Evolutionary conservation across 2,888 invertebrate species (phyloP), one percentile per base, ranked within the genome.

Genomic region (Phengaris alcon): DNA sequence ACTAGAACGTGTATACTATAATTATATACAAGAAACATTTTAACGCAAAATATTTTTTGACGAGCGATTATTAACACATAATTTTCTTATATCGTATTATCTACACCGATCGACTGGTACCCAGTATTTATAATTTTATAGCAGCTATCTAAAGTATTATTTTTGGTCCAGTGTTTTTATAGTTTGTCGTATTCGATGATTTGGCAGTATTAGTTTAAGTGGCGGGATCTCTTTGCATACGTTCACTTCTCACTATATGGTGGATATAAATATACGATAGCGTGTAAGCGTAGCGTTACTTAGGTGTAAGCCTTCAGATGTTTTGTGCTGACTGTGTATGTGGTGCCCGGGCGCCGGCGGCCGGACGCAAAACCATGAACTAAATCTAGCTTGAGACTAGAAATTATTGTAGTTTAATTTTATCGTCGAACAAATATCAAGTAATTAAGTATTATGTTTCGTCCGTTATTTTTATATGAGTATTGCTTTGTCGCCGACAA

Each of bases 191-290:
- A 70, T 70, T 72, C 64, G 52, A 88, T 88, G 87, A 87, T 88
- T 90, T 86, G 89, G 85, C 92, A 91, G 93, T 93, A 93, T 93
- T 92, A 91, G 83, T 88, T 84, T 80, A 85, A 87, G 86, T 84
- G 89, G 85, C 87, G 85, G 84, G 91, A 91, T 91, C 91, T 91
- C 91, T 83, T 87, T 86, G 81, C 86, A 82, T 85, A 84, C 82
- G 86, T 90, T 91, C 87, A 87, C 85, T 88, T 86, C 82, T 84
- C 84, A 88, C 85, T 88, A 79, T 88, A 87, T 85, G 89, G 89
- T 91, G 91, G 90, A 87, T 91, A 92, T 91, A 90, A 88, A 88
- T 90, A 91, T 93, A 93, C 91, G 91, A 91, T 93, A 92, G 88
- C 77, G 59, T 84, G 79, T 92, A 91, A 92, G 90, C 75, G 84